Percentiles rank a stretch among this genome's conserved stretches.
Evolutionary conservation across 1,140 invertebrate species (phyloP).

Genomic region (Neelides sp.): DNA sequence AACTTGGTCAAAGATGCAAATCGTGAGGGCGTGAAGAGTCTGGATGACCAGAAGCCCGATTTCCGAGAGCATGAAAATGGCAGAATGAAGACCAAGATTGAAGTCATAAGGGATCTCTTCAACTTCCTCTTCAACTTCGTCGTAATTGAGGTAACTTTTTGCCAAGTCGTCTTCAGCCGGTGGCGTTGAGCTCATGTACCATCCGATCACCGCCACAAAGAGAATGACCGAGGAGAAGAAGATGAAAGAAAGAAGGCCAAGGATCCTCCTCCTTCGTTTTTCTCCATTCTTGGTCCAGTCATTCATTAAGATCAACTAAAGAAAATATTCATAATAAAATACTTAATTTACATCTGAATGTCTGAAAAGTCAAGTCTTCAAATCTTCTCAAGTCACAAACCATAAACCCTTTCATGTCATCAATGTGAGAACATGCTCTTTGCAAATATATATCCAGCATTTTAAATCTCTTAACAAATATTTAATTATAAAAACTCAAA

Average conservation of each 20-base stretch:
- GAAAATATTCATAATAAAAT: too few relatives aligned
- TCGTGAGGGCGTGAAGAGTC: constrained; percentile 23
- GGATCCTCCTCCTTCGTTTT: constrained; percentile 13
- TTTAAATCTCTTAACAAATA: too few relatives aligned
- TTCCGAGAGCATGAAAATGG: constrained; percentile 29
- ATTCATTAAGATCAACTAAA: constrained; percentile 26
- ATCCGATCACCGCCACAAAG: constrained; percentile 5
- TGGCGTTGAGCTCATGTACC: constrained; percentile 13
- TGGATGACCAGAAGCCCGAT: constrained; percentile 26
- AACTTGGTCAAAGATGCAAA: constrained; percentile 28
- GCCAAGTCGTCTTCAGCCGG: background rate
- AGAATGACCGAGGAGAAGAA: constrained; percentile 8
- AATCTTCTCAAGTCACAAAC: too few relatives aligned
- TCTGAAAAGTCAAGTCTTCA: too few relatives aligned
- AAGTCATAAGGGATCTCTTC: constrained; percentile 20
- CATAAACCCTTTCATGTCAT: too few relatives aligned
- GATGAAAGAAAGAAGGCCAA: constrained; percentile 24
- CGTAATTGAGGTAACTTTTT: background rate
- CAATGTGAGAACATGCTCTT: too few relatives aligned
- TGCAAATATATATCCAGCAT: too few relatives aligned
- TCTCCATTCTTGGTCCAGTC: constrained; percentile 18
- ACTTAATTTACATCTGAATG: too few relatives aligned
- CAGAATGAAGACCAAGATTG: constrained; percentile 27
- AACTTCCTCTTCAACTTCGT: background rate
- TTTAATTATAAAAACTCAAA: too few relatives aligned